phyloP scores from a whole-genome alignment of 2,113 vertebrate species.

The Aptenodytes patagonicus region DNA sequence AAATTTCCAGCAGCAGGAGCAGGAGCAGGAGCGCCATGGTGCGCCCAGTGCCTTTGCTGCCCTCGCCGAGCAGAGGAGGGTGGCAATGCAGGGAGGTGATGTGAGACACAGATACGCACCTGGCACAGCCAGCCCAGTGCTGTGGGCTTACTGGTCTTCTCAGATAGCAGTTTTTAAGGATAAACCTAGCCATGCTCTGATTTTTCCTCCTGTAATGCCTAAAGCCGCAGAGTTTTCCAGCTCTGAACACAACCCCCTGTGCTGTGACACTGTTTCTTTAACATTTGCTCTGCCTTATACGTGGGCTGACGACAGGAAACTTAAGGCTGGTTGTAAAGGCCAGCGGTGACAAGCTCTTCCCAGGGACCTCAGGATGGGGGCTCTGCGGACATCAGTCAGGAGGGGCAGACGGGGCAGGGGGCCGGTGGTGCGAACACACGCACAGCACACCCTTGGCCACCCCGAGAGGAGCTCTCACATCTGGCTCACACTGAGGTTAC shows the following conservation, averaged over 20 bases:
- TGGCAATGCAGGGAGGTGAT: not conserved
- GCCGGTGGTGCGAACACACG: rapidly evolving
- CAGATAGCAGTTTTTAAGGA: not conserved
- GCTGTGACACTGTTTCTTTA: not conserved
- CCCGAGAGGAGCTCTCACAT: not conserved
- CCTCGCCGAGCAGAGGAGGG: not conserved
- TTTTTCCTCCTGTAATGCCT: not conserved
- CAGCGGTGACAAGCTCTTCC: not conserved
- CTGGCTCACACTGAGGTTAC: not conserved
- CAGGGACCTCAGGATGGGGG: not conserved
- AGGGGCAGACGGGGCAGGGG: rapidly evolving
- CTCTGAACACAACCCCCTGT: not conserved
- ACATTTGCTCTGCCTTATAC: not conserved
- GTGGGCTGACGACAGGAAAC: rapidly evolving
- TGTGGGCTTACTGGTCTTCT: not conserved
- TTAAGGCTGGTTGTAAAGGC: not conserved
- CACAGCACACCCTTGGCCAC: not conserved
- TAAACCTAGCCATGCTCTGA: not conserved
- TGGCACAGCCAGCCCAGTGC: not conserved
- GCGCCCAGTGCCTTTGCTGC: not conserved
- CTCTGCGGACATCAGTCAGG: rapidly evolving
- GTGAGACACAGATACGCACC: not conserved
- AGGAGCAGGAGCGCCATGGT: not conserved
- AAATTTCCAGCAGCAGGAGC: constrained; percentile 5
- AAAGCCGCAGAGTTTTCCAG: not conserved